Evolutionary conservation across 1,140 invertebrate genomes (phyloP), one percentile per base, ranked within the genome.

Genomic region (Drosophila burlai): DNA sequence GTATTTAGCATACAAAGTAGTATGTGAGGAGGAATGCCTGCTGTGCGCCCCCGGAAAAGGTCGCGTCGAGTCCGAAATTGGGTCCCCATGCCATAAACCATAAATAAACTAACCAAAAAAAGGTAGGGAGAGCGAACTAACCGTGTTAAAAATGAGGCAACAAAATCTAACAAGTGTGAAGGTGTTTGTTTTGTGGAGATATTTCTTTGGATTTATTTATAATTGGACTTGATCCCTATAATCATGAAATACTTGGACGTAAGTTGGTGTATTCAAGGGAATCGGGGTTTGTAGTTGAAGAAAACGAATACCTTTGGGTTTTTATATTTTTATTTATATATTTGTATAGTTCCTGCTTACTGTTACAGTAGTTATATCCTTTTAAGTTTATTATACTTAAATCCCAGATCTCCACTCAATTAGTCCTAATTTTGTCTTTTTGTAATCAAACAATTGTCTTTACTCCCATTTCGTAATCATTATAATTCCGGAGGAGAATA

Each of bases 1-100:
- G n/a, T 55, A 60, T 73, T 81, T 76, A 66, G 84, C 83, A 87
- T 87, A 87, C 83, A 87, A 87, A 87, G 83, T 57, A 80, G 80
- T 34, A n/a, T 55, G 40, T 21, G 18, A 31, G 49, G 18, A 29
- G 49, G 26, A 52, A 11, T 13, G 65, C 64, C 75, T 58, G 75
- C 75, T 78, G 75, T 43, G 71, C 21, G 34, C 36, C 68, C 21
- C 31, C 38, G 54, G 66, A 54, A 73, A 72, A 72, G 69, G 66
- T 72, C 36, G 66, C 43, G 36, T 26, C 9, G 45, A 24, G 42
- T 50, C 52, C 13, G 43, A 60, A 60, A 61, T 52, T 72, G 38
- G 66, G 21, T 34, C 15, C 49, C 49, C 31, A 34, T 34, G 1
- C 38, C 40, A 71, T 55, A 68, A 71, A 46, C 49, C 45, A 68